A percentile compares a stretch with the other conserved stretches of the same genome.
Conservation (phyloP, 2,797 vertebrate species). For the Sparus aurata region DNA sequence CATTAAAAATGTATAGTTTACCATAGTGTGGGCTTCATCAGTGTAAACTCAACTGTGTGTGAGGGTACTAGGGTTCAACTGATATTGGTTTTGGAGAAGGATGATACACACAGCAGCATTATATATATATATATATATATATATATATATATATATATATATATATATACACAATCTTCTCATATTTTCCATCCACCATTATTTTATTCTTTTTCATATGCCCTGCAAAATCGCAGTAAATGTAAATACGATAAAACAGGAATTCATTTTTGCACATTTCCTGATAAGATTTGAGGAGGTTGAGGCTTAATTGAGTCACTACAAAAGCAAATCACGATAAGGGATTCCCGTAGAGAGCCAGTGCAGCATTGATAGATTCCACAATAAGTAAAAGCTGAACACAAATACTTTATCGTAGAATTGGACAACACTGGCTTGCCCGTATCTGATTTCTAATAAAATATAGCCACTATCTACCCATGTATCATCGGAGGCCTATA, state of each 20-base stretch:
- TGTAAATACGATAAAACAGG: background rate
- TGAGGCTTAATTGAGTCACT: background rate
- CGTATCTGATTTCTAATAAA: slow-evolving; percentile 6
- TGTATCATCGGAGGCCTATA: background rate
- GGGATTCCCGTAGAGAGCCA: background rate
- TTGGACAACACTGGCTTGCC: background rate
- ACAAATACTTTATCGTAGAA: background rate
- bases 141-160: background rate
- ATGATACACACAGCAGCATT: background rate
- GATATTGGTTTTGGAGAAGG: slow-evolving; percentile 13
- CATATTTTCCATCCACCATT: background rate
- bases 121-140: background rate
- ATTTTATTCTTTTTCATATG: background rate
- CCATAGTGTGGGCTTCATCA: slow-evolving; percentile 9
- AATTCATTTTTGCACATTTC: too few species aligned
- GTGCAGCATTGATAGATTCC: background rate
- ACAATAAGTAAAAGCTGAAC: background rate
- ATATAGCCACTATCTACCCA: slow-evolving; percentile 2
- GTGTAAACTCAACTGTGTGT: slow-evolving; percentile 11
- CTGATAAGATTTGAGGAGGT: background rate
- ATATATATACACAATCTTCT: background rate
- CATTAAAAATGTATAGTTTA: slow-evolving; percentile 49
- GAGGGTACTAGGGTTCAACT: slow-evolving; percentile 5
- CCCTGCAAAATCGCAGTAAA: background rate
- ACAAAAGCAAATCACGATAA: background rate